Evolutionary conservation across 2,113 vertebrate genomes (phyloP), one percentile per base, ranked within the genome.

Genomic region (Bos indicus): DNA sequence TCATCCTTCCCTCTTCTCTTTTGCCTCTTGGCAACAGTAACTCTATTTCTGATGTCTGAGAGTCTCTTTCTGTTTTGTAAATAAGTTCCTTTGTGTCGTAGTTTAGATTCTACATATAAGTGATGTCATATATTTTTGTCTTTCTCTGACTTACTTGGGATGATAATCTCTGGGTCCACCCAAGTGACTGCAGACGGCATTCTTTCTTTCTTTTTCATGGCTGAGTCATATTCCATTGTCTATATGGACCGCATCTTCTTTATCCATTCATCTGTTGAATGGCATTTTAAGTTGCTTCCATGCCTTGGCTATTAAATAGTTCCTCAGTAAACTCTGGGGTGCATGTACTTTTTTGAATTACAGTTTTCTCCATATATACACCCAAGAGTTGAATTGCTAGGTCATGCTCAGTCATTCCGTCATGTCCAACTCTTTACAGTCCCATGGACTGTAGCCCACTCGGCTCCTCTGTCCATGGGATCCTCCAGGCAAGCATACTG

Each of bases 231-330:
- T 2, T 17, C 43, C 14, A 1, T 16, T 9, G 25, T 48, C 4
- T 16, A 0, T 16, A 5, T 2, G 25, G 14, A 16, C 25, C 25
- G 2, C 43, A 5, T 1, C 2, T 1, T 78, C 43, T 10, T 28
- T 28, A 48, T 16, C 25, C 43, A 48, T 16, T 28, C 43, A 5
- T 48, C 43, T 46, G 14, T 28, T 28, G 14, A 28, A 9, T 46
- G 25, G 17, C 43, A 16, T 28, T 16, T 16, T 9, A 78, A 28
- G 43, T 48, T 28, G 74, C 25, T 78, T 46, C 25, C 74, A 3
- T 30, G 74, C 8, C 74, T 78, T 78, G 74, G 25, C 43, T 48
- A 0, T 28, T 46, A 16, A 78, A 78, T 5, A 78, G 43, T 28
- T 43, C 74, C 14, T 43, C 25, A 9, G 2, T 17, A 25, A 78